phyloP scores from a whole-genome alignment of 2,888 invertebrate species.

The Oegoconia quadripuncta region DNA sequence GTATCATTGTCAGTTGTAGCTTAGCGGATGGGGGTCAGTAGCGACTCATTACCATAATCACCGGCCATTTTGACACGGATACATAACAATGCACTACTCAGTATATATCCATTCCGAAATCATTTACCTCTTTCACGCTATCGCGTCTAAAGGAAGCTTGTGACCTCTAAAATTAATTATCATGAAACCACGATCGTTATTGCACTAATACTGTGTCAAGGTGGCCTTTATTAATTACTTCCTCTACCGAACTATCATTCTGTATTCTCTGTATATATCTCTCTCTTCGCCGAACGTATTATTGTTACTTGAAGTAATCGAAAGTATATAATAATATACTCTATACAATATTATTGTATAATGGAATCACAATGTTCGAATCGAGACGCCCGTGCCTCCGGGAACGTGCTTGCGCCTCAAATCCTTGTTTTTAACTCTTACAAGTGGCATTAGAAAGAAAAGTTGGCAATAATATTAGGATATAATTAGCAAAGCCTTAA shows the following conservation, averaged over 20 bases:
- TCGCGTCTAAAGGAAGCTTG: constrained; percentile 7
- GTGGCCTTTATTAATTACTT: constrained; percentile 38
- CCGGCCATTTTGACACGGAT: constrained; percentile 20
- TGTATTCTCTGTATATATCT: constrained; percentile 45
- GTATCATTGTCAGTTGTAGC: constrained; percentile 20
- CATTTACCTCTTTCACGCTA: neutral
- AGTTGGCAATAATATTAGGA: constrained; percentile 63
- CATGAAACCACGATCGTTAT: constrained; percentile 15
- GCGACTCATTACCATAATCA: constrained; percentile 11
- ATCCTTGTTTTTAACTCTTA: constrained; percentile 30
- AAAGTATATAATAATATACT: too few relatives aligned
- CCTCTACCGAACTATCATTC: constrained; percentile 31
- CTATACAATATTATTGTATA: constrained; percentile 6
- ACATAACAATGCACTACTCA: too few relatives aligned
- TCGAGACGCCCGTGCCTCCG: constrained; percentile 25
- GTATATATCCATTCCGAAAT: too few relatives aligned
- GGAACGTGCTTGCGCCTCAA: constrained; percentile 23
- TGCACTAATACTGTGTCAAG: constrained; percentile 40
- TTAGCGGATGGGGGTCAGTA: constrained; percentile 11
- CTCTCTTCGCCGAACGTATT: constrained; percentile 29
- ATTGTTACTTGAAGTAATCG: constrained; percentile 30
- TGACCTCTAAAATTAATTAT: constrained; percentile 10
- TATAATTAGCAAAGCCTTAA: constrained; percentile 56
- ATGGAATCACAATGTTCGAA: constrained; percentile 5
- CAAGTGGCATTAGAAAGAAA: constrained; percentile 47